Percentiles rank a stretch among this genome's conserved stretches.
Conservation (phyloP, 2,113 vertebrate species). For the Cyanistes caeruleus region DNA sequence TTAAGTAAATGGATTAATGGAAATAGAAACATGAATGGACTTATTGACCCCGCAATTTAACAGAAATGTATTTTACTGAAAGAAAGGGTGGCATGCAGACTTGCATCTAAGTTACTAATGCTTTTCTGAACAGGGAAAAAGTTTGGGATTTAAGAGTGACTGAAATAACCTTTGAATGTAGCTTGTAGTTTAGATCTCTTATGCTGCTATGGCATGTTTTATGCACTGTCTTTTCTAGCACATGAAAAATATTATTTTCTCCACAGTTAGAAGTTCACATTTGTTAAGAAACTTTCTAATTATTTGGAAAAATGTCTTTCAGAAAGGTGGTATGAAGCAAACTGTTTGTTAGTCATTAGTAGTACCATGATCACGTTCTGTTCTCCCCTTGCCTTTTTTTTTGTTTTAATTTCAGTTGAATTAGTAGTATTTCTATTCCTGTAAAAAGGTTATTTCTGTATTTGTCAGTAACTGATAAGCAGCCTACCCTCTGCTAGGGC, state of each 20-base stretch:
- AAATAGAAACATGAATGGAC: background rate
- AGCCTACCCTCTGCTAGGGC: background rate
- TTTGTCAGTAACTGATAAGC: constrained; percentile 1
- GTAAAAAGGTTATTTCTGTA: background rate
- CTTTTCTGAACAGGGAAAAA: background rate
- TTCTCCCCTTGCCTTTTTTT: background rate
- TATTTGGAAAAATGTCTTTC: background rate
- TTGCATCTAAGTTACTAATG: background rate
- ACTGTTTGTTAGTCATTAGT: background rate
- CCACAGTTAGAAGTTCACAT: background rate
- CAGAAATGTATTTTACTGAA: constrained; percentile 5
- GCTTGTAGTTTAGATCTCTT: constrained; percentile 7
- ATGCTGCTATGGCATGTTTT: constrained; percentile 50
- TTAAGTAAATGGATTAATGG: background rate
- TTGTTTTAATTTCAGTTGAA: background rate
- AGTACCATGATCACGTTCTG: background rate
- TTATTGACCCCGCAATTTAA: background rate
- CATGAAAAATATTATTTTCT: background rate
- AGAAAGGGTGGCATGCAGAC: background rate
- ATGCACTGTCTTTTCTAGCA: background rate
- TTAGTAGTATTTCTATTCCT: constrained; percentile 4
- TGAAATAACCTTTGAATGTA: constrained; percentile 9
- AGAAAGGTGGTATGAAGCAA: background rate
- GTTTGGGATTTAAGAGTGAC: background rate
- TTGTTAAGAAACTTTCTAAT: background rate